A percentile compares a stretch with the other conserved stretches of the same genome.
Evolutionary conservation across 2,113 vertebrate species (phyloP).

Genomic region (Scolopax mira): DNA sequence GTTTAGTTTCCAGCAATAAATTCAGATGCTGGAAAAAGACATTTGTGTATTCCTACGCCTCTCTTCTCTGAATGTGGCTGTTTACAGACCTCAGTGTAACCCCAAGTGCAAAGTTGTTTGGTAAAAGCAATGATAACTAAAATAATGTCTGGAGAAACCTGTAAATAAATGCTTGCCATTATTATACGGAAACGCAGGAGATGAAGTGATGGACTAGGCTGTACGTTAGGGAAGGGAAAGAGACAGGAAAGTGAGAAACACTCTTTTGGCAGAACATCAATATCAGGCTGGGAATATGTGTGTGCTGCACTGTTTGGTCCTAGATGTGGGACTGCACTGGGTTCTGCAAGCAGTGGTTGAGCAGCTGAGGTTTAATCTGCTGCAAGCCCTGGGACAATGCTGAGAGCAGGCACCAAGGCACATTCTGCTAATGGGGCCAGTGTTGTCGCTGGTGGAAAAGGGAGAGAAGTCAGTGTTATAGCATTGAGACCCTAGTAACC

Average conservation of each 20-base stretch:
- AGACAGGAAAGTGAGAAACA: neutral
- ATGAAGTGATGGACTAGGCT: neutral
- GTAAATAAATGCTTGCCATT: neutral
- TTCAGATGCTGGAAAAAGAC: neutral
- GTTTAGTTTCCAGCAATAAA: slow-evolving; percentile 48
- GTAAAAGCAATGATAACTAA: neutral
- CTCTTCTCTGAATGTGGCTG: neutral
- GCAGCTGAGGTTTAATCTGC: neutral
- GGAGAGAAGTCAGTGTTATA: neutral
- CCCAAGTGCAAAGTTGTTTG: neutral
- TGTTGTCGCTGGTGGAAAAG: neutral
- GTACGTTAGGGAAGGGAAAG: neutral
- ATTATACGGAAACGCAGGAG: neutral
- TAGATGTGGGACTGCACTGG: fast-evolving
- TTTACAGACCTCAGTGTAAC: neutral
- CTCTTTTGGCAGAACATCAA: neutral
- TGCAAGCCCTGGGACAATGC: neutral
- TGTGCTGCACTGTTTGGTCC: neutral
- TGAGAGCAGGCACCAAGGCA: neutral
- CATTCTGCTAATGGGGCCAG: neutral
- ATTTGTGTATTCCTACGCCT: neutral
- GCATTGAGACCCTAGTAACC: neutral
- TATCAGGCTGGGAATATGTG: neutral
- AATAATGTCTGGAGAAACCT: neutral
- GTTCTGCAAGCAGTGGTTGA: neutral